Base-by-base conservation (phyloP, 1,140 invertebrate species). In the Gryon sp. region DNA sequence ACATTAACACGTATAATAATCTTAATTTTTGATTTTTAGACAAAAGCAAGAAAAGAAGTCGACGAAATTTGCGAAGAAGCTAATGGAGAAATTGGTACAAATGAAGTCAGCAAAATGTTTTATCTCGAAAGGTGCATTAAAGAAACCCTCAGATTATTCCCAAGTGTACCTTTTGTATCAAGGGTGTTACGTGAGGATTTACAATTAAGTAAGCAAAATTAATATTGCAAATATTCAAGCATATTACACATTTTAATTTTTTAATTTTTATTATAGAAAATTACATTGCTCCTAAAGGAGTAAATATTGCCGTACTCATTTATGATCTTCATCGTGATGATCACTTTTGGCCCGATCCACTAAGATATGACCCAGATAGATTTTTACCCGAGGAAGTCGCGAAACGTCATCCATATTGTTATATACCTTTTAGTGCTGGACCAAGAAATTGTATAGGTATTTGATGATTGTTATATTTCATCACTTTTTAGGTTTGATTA, bases 401-500 rank as follows among this genome's bases (percentile, higher is more conserved):
- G 15, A 36, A 63, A 1, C 68, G 55, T 9, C 55, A 41, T 26
- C 62, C 62, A 19, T 66, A 28, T 26, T 30, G 36, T 4, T 66
- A 66, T 19, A 45, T 66, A 19, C 46, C 48, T 24, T 63, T 63
- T 12, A n/a, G n/a, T n/a, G n/a, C n/a, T n/a, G n/a, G n/a, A n/a
- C n/a, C n/a, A n/a, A n/a, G n/a, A n/a, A n/a, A n/a, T n/a, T n/a
- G n/a, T n/a, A n/a, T n/a, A n/a, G n/a, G n/a, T n/a, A n/a, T n/a
- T n/a, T n/a, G n/a, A 88, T 91, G 92, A 16, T 89, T 11, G n/a
- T 18, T 12, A 9, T 34, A 12, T 4, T 43, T 26, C 28, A 20
- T 20, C 1, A 46, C 1, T 22, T 80, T 85, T 28, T 84, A 90
- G 94, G 94, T 62, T n/a, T n/a, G n/a, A n/a, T n/a, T n/a, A n/a